Conservation (phyloP, 1,140 invertebrate species). For the Laupala kohalensis region DNA sequence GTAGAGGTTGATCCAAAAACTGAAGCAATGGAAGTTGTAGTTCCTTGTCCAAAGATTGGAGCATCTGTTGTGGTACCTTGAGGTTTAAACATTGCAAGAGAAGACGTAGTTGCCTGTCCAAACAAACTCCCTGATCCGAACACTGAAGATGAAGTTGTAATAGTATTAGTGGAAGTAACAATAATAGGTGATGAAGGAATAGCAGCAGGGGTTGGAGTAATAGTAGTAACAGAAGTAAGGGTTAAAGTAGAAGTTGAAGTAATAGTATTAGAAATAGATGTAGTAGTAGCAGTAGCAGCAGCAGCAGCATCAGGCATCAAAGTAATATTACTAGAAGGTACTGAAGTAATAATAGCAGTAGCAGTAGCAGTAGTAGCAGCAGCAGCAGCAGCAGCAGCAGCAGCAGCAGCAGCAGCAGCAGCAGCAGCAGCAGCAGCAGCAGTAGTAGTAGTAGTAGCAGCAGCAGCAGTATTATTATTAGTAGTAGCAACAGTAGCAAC, state of each 20-base stretch:
- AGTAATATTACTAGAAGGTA: background rate
- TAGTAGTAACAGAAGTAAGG: background rate
- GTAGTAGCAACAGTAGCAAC: background rate
- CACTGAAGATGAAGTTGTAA: constrained; percentile 6
- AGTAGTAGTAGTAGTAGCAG: background rate
- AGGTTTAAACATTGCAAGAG: background rate
- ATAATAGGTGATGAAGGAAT: background rate
- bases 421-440: background rate
- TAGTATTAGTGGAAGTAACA: background rate
- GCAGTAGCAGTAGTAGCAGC: background rate
- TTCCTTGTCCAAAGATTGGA: constrained; percentile 12
- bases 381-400: background rate
- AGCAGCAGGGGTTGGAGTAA: background rate
- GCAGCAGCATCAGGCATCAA: background rate
- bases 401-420: background rate
- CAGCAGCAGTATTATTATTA: background rate
- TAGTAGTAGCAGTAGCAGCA: background rate
- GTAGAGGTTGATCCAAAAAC: no score
- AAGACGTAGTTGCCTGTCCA: background rate
- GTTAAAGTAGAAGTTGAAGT: background rate
- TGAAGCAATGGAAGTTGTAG: background rate
- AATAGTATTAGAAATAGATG: background rate
- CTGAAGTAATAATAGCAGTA: background rate
- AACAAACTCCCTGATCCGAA: constrained; percentile 10
- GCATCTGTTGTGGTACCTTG: background rate